Base-by-base conservation (phyloP, 2,113 vertebrate species). In the Tympanuchus pallidicinctus region DNA sequence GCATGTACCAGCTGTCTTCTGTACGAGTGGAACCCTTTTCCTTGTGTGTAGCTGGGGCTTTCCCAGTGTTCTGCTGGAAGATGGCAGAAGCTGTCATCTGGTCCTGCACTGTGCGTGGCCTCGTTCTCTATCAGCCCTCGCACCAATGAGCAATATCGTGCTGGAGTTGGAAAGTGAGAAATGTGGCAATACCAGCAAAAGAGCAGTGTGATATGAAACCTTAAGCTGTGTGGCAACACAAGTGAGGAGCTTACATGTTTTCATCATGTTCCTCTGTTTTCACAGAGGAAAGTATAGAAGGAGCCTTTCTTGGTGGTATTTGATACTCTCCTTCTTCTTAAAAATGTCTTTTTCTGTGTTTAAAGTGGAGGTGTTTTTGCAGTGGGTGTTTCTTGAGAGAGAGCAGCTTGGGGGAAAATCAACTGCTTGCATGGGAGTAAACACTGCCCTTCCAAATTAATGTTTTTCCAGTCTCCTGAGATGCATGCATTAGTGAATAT, bases 401-500 rank as follows among this genome's bases (percentile, higher is more conserved):
- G 70, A 48, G 36, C n/a, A 0, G 0, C 2, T 2, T 4, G 1
- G 34, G 66, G 14, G 32, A 28, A 54, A n/a, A 64, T 3, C 0
- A 6, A 25, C 45, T 40, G 40, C 47, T n/a, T 8, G 14, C 2
- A 1, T 0, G 6, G 32, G 45, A 83, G 76, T 42, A 72, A 59
- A 34, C 42, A 22, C 57, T 0, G 11, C 36, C 66, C 28, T 86
- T 80, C 15, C 15, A 38, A 34, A 28, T 2, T 10, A 52, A 34
- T 0, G 2, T 5, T 32, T 82, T 57, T 30, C 30, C 0, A 0
- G 8, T 77, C 75, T 91, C 8, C 32, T 27, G 60, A 13, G 0
- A 0, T 0, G 0, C 2, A 4, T 7, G 0, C 4, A 0, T 47
- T 43, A 32, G 38, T 3, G 2, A 22, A 12, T 40, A 1, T n/a